Evolutionary conservation across 2,888 invertebrate genomes (phyloP).

Genomic region (Hydriomena furcata): DNA sequence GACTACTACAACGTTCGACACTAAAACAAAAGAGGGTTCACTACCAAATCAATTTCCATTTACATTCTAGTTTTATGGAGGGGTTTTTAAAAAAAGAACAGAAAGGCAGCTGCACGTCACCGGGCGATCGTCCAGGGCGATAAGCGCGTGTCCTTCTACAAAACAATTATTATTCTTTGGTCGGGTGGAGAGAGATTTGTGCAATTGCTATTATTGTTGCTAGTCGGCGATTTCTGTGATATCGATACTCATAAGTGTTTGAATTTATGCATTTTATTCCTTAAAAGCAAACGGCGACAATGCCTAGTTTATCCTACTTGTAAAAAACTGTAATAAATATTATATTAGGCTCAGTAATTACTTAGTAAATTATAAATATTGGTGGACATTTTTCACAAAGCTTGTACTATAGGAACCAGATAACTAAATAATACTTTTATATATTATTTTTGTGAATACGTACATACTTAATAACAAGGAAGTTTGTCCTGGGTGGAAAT

Average conservation of each 20-base stretch:
- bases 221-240: conserved; percentile 47
- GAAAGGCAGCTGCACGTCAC: conserved; percentile 72
- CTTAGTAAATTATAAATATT: no score
- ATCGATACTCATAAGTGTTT: conserved; percentile 47
- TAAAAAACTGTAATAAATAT: no score
- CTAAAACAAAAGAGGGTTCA: conserved; percentile 26
- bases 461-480: no score
- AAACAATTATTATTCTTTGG: conserved; percentile 73
- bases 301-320: no score
- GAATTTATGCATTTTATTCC: conserved; percentile 34
- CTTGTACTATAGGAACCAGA: no score
- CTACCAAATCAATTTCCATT: conserved; percentile 44
- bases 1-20: conserved; percentile 1
- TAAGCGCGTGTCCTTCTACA: conserved; percentile 74
- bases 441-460: no score
- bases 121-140: conserved; percentile 61
- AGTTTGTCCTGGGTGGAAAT: no score
- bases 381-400: no score
- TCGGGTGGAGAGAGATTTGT: conserved; percentile 62
- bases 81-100: conserved; percentile 58
- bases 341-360: no score
- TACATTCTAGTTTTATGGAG: conserved; percentile 47
- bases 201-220: conserved; percentile 65
- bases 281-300: conserved; percentile 29
- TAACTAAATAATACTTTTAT: no score